Evolutionary conservation across 1,140 invertebrate species (phyloP), one percentile per base, ranked within the genome.

Genomic region (Zaprionus taronus): DNA sequence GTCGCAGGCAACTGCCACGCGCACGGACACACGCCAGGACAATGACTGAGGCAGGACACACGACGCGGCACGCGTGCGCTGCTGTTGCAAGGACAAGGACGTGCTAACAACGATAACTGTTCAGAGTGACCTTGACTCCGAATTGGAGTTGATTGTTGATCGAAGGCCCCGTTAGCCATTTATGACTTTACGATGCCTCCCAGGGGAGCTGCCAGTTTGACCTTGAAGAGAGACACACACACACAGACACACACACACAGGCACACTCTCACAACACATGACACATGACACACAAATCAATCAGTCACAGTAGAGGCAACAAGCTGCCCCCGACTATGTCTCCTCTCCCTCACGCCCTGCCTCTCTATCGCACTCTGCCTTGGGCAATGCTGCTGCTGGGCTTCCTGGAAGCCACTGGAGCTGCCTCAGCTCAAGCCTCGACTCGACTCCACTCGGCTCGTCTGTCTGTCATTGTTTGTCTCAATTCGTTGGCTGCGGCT

Each of bases 401-500:
- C 68, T 68, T 80, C 71, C 41, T 74, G 64, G 60, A 69, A 78
- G 71, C 51, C 55, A 31, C 68, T 61, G 28, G 24, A 38, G 36
- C 38, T 28, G 61, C 24, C 11, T 6, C 70, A n/a, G 22, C 53
- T 20, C 47, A 11, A 11, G 31, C 31, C 31, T 34, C 2, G 26
- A 41, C 38, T n/a, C 69, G 12, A 15, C 53, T 17, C 44, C 7
- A 4, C 47, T 22, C 20, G 17, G 20, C 15, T 60, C 20, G 38
- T 44, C 47, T 49, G 58, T 79, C 83, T 89, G 84, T 89, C 84
- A 89, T 87, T 87, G 83, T 87, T 87, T 87, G 83, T 87, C 83
- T 75, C 79, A 79, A 79, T 80, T 79, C 79, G 77, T 72, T 77
- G 77, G 44, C 61, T 20, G 63, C 24, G 63, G 57, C 63, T 70